Base-by-base conservation (phyloP, 2,113 vertebrate genomes). In the Junco hyemalis region DNA sequence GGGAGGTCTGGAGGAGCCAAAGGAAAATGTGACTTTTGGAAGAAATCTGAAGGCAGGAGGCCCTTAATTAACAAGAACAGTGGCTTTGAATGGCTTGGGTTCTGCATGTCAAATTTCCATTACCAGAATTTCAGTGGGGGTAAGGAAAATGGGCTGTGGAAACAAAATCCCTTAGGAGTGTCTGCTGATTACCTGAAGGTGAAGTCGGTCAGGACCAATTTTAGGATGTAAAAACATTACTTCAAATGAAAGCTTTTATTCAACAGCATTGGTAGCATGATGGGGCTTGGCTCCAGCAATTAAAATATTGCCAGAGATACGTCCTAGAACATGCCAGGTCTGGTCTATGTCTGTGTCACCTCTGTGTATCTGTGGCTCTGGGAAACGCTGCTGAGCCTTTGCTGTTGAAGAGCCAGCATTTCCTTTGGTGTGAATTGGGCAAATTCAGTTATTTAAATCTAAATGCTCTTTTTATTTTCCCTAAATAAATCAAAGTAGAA, bases 1-100 rank as follows among this genome's bases (percentile, higher is more conserved):
- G 63, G 61, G 70, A 81, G 31, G 36, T 78, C 69, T 93, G 86
- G 76, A 92, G 69, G 44, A 81, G 44, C 57, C 64, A n/a, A 87
- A 95, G 89, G 81, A 81, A 95, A 95, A 91, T 68, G 14, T 95
- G 92, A 86, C 42, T 95, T 92, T 63, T 82, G 85, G 79, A 95
- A 82, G 74, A 72, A 57, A 60, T 57, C 31, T 86, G 57, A 80
- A 72, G 23, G 53, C 81, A 82, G 45, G 53, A 93, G 56, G 31
- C 14, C 18, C 59, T 69, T 88, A 86, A 90, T 83, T 93, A 81
- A 31, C 38, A 51, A 68, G 33, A 76, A 8, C 36, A 53, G 54
- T 79, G 81, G 31, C 53, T 95, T 88, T 85, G 57, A 45, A 72
- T 72, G 66, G 12, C 56, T 76, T 26, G 22, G 50, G 19, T 61